Percentiles rank a stretch among this genome's conserved stretches.
Evolutionary conservation across 2,888 invertebrate genomes (phyloP).

Genomic region (Barypeithes pellucidus): DNA sequence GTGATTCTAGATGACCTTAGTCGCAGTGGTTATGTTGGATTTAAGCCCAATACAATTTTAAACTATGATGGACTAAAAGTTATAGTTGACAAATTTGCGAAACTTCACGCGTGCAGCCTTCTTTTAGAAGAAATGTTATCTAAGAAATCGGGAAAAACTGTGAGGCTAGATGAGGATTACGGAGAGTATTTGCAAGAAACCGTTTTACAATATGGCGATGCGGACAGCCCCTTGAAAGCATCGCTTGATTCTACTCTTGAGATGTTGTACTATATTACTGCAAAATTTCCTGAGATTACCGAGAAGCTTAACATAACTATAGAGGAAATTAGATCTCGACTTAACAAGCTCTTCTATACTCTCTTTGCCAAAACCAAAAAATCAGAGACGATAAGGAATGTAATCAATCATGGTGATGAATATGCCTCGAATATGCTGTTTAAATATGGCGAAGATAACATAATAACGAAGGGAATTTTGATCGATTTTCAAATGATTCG

Average conservation of each 20-base stretch:
- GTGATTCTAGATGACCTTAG: slow-evolving; percentile 68
- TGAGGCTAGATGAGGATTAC: slow-evolving; percentile 61
- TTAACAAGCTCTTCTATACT: slow-evolving; percentile 21
- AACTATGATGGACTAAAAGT: slow-evolving; percentile 53
- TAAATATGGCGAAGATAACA: slow-evolving; percentile 50
- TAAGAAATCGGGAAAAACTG: slow-evolving; percentile 50
- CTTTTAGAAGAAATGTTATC: slow-evolving; percentile 62
- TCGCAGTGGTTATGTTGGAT: slow-evolving; percentile 41
- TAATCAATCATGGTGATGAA: slow-evolving; percentile 65
- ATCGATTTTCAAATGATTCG: slow-evolving; percentile 65
- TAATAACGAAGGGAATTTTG: slow-evolving; percentile 60
- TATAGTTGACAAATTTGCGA: slow-evolving; percentile 1
- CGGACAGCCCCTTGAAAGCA: background rate
- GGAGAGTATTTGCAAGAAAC: slow-evolving; percentile 49
- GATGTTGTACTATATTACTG: slow-evolving; percentile 37
- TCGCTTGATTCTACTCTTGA: slow-evolving; percentile 4
- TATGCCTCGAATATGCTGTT: slow-evolving; percentile 64
- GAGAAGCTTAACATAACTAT: slow-evolving; percentile 28
- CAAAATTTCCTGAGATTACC: slow-evolving; percentile 49
- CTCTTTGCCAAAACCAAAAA: slow-evolving; percentile 15
- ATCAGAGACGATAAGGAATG: background rate
- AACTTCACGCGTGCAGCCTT: slow-evolving; percentile 62
- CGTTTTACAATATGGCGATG: background rate
- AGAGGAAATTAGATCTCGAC: slow-evolving; percentile 43
- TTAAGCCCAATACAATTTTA: slow-evolving; percentile 33